Evolutionary conservation across 2,888 invertebrate species (phyloP).

Genomic region (Corbicula japonica): DNA sequence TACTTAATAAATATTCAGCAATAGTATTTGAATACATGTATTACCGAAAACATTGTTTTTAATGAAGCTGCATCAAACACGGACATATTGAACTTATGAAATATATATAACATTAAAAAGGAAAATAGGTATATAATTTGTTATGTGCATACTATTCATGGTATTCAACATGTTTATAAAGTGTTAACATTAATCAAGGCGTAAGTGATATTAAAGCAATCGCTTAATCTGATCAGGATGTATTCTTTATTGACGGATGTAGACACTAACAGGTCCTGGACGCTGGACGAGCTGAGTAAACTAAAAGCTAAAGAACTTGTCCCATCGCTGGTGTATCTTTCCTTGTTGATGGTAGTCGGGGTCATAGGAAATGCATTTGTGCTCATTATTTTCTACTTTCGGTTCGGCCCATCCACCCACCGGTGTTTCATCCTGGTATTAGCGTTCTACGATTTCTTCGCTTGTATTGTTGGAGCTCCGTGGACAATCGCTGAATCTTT

Average conservation of each 20-base stretch:
- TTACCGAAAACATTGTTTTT: too few relatives aligned
- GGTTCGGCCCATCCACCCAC: slow-evolving; percentile 56
- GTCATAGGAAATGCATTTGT: slow-evolving; percentile 52
- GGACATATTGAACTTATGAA: too few relatives aligned
- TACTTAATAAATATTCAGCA: too few relatives aligned
- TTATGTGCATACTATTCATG: too few relatives aligned
- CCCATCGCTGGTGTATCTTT: slow-evolving; percentile 49
- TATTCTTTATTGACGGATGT: slow-evolving; percentile 36
- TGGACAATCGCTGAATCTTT: slow-evolving; percentile 57
- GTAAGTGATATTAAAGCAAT: too few relatives aligned
- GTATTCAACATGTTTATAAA: too few relatives aligned
- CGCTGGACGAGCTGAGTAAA: slow-evolving; percentile 48
- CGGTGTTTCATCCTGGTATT: slow-evolving; percentile 58
- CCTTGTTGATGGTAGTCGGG: slow-evolving; percentile 45
- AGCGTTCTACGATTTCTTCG: slow-evolving; percentile 55
- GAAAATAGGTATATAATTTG: too few relatives aligned
- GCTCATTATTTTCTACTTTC: slow-evolving; percentile 54
- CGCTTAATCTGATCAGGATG: too few relatives aligned
- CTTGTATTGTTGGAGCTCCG: slow-evolving; percentile 58
- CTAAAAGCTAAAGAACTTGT: slow-evolving; percentile 38
- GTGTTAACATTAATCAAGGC: too few relatives aligned
- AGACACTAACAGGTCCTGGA: slow-evolving; percentile 38
- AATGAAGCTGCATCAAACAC: too few relatives aligned
- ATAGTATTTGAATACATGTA: too few relatives aligned
- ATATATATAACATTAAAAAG: too few relatives aligned